A percentile compares a stretch with the other conserved stretches of the same genome.
Evolutionary conservation across 2,113 vertebrate species (phyloP).

Genomic region (Rhea americana): DNA sequence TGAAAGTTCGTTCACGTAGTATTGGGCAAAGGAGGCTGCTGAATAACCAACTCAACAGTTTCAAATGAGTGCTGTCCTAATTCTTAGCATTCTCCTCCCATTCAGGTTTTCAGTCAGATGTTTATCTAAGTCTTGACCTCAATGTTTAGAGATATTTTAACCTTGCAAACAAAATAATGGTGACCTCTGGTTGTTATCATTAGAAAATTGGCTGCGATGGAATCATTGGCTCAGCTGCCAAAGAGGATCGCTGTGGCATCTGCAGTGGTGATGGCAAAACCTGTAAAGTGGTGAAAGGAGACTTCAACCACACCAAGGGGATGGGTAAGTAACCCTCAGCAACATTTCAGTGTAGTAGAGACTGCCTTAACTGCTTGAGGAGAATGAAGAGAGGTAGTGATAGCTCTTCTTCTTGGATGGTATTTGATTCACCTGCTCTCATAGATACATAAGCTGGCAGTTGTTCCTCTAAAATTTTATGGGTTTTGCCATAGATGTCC

Average conservation of each 20-base stretch:
- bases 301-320: slow-evolving; percentile 94
- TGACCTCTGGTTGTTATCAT: slow-evolving; percentile 53
- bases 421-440: background rate
- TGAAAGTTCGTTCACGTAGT: background rate
- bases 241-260: slow-evolving; percentile 93
- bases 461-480: background rate
- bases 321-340: slow-evolving; percentile 84
- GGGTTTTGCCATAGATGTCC: background rate
- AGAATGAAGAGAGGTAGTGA: background rate
- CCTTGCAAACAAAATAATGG: slow-evolving; percentile 52
- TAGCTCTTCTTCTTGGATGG: background rate
- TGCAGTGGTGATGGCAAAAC: slow-evolving; percentile 93
- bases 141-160: slow-evolving; percentile 21
- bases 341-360: background rate
- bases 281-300: slow-evolving; percentile 93
- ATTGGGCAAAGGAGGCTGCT: background rate
- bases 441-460: background rate
- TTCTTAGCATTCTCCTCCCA: background rate
- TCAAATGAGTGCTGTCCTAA: background rate
- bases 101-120: background rate
- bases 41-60: background rate
- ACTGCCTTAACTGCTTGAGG: background rate
- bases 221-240: slow-evolving; percentile 91
- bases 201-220: slow-evolving; percentile 96
- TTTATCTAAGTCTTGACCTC: background rate